phyloP scores from a whole-genome alignment of 2,888 invertebrate species.

The Alviniconcha strummeri region DNA sequence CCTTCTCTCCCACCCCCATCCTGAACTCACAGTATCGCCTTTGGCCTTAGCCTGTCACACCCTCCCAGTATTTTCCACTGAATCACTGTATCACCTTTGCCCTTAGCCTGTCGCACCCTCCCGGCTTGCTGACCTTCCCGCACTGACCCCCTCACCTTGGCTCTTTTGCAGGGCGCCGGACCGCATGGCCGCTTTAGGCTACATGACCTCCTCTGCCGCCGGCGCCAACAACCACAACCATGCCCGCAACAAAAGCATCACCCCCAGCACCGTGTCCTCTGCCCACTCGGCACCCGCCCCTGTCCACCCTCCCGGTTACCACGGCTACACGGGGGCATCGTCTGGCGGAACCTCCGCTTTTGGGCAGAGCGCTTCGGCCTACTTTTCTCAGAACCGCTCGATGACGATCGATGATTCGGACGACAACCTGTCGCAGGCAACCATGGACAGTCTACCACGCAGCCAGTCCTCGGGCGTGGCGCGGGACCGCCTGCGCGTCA shows the following conservation, averaged over 20 bases:
- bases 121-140: too few species aligned
- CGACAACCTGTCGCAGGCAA: slow-evolving; percentile 30
- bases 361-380: background rate
- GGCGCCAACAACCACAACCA: background rate
- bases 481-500: slow-evolving; percentile 4
- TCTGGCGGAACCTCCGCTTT: background rate
- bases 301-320: background rate
- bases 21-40: too few species aligned
- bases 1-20: too few species aligned
- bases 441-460: slow-evolving; percentile 25
- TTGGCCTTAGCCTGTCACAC: too few species aligned
- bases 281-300: background rate
- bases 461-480: slow-evolving; percentile 17
- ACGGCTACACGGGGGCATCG: background rate
- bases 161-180: background rate
- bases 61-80: too few species aligned
- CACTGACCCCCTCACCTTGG: too few species aligned
- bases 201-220: slow-evolving; percentile 8
- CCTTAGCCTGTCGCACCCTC: background rate
- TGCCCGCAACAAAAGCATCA: slow-evolving; percentile 1
- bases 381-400: background rate
- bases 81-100: background rate
- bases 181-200: background rate
- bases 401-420: slow-evolving; percentile 4
- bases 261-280: slow-evolving; percentile 5